Conservation (phyloP, 2,797 vertebrate genomes). For the Heliangelus exortis region DNA sequence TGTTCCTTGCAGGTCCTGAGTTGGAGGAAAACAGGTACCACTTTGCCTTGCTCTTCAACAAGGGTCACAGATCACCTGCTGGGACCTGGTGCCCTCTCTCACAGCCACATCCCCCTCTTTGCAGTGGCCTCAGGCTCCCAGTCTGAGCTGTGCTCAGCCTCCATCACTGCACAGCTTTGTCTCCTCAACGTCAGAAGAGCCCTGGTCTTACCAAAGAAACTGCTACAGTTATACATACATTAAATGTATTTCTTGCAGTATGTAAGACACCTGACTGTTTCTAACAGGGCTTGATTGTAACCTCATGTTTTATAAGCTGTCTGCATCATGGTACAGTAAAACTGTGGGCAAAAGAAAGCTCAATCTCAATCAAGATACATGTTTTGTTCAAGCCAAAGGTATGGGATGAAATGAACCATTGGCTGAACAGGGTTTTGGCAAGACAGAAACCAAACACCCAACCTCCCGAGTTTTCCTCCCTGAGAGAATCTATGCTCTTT, state of each 20-base stretch:
- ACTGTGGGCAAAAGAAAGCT: neutral
- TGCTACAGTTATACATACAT: accelerated
- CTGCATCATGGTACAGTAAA: neutral
- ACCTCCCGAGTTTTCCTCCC: neutral
- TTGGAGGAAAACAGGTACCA: neutral
- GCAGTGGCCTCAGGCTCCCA: neutral
- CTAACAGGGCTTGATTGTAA: neutral
- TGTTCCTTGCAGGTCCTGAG: neutral
- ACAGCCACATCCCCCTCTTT: neutral
- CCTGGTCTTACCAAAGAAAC: neutral
- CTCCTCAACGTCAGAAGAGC: neutral
- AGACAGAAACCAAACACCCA: neutral
- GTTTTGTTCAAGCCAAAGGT: neutral
- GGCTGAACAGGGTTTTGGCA: neutral
- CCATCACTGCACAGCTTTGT: neutral
- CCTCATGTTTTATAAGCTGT: neutral
- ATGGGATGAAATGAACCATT: neutral
- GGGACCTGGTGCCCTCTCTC: neutral
- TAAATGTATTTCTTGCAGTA: neutral
- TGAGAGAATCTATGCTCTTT: neutral
- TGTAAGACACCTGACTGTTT: neutral
- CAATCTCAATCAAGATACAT: accelerated
- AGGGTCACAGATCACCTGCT: neutral
- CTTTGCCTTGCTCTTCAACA: neutral
- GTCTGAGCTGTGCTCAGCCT: neutral